Percentiles rank a stretch among this genome's conserved stretches.
phyloP scores from a whole-genome alignment of 2,888 invertebrate genomes.

The Drosophila nr. perissopoda region DNA sequence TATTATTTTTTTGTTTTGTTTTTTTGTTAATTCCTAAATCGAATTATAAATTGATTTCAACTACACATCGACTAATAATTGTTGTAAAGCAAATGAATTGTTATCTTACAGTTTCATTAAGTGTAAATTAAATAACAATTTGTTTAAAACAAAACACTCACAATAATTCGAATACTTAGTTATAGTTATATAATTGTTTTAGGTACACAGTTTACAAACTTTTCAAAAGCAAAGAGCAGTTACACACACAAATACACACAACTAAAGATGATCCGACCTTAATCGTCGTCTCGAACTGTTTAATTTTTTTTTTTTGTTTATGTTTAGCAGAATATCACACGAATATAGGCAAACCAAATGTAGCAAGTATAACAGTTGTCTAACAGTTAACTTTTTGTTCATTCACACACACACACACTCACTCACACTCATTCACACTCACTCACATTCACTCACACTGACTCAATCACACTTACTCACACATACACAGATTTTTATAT shows the following conservation, averaged over 20 bases:
- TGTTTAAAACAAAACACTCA: constrained; percentile 63
- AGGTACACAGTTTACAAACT: constrained; percentile 80
- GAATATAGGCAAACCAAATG: constrained; percentile 62
- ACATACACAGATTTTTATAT: neutral
- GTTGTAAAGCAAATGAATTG: constrained; percentile 40
- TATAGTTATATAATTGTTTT: constrained; percentile 48
- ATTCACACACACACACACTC: constrained; percentile 12
- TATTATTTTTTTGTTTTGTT: constrained; percentile 12
- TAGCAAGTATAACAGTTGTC: constrained; percentile 65
- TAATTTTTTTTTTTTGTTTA: neutral
- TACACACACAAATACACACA: constrained; percentile 35
- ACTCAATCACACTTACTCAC: neutral
- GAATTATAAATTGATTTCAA: constrained; percentile 49
- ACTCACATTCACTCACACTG: constrained; percentile 1
- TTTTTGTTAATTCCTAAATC: constrained; percentile 20
- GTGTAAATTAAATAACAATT: constrained; percentile 63
- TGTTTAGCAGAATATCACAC: constrained; percentile 72
- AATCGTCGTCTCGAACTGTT: constrained; percentile 15
- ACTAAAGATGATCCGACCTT: constrained; percentile 36
- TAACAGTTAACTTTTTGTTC: constrained; percentile 56
- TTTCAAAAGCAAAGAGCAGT: constrained; percentile 68
- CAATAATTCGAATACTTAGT: constrained; percentile 60
- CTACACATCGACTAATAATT: constrained; percentile 62
- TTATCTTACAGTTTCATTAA: constrained; percentile 58
- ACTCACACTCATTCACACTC: constrained; percentile 5